These are phyloP conservation scores for Hydrotaea cyrtoneurina DNA, from an alignment of 2,888 invertebrate species.

Conservation along the genomic window DNA sequence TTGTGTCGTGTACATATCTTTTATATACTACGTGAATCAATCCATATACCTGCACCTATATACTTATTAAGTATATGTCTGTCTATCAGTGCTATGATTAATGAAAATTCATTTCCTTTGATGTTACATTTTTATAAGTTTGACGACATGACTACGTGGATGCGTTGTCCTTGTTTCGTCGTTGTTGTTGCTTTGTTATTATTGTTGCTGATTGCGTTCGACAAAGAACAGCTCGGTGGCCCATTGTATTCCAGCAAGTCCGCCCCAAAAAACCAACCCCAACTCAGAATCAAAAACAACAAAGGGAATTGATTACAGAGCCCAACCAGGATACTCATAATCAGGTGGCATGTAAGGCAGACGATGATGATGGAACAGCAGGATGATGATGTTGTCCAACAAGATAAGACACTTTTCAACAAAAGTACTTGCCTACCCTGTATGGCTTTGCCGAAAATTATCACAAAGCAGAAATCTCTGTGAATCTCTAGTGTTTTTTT, in stretches of 20 bases:
- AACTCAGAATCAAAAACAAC: background rate
- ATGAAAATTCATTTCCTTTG: slow-evolving; percentile 79
- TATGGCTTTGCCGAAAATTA: too few species aligned
- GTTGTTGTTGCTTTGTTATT: background rate
- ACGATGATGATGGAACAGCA: background rate
- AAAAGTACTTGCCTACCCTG: too few species aligned
- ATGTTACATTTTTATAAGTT: slow-evolving; percentile 69
- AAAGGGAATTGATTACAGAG: background rate
- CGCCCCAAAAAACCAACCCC: slow-evolving; percentile 14
- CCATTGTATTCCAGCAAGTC: too few species aligned
- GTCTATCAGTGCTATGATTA: slow-evolving; percentile 70
- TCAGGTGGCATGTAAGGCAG: background rate
- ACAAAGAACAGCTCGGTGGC: too few species aligned
- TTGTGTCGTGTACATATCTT: background rate
- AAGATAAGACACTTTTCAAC: background rate
- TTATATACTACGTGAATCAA: background rate
- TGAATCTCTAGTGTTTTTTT: too few species aligned
- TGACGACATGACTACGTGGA: slow-evolving; percentile 42
- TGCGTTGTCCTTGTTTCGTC: background rate
- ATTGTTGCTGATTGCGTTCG: slow-evolving; percentile 9
- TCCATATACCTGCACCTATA: slow-evolving; percentile 5
- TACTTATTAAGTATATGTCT: slow-evolving; percentile 25
- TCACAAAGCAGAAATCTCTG: too few species aligned
- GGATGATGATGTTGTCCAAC: background rate
- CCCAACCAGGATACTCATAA: slow-evolving; percentile 45